Evolutionary conservation across 2,888 invertebrate genomes (phyloP).

Genomic region (Brachypterus glaber): DNA sequence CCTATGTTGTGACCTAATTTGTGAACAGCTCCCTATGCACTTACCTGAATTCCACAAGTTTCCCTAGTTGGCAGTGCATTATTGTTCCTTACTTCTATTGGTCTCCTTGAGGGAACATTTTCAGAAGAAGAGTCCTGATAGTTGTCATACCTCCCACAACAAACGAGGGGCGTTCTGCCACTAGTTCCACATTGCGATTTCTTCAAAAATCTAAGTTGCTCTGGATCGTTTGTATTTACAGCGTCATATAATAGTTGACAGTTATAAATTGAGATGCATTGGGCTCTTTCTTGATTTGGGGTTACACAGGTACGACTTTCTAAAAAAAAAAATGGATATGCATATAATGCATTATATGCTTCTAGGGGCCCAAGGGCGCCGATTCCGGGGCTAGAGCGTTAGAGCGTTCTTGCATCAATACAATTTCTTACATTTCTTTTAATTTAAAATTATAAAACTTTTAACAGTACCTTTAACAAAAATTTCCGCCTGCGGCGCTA

Average conservation of each 20-base stretch:
- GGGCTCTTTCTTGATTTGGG: conserved; percentile 39
- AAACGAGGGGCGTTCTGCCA: conserved; percentile 41
- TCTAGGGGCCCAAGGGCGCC: too few species aligned
- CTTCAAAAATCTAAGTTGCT: conserved; percentile 38
- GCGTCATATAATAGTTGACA: conserved; percentile 41
- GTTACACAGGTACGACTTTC: conserved; percentile 37
- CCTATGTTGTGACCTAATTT: conserved; percentile 4
- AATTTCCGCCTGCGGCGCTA: too few species aligned
- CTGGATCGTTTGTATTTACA: conserved; percentile 30
- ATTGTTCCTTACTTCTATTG: background rate
- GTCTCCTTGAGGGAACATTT: background rate
- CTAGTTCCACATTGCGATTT: conserved; percentile 49
- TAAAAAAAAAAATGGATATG: too few species aligned
- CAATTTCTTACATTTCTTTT: too few species aligned
- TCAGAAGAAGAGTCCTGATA: too few species aligned
- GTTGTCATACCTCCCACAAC: too few species aligned
- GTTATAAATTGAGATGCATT: conserved; percentile 44
- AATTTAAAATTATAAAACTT: too few species aligned
- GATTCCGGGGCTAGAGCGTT: too few species aligned
- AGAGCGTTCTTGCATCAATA: too few species aligned
- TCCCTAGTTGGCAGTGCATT: background rate
- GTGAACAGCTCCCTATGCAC: background rate
- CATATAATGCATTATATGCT: too few species aligned
- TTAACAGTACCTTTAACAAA: too few species aligned
- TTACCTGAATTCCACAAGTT: conserved; percentile 4